phyloP scores from a whole-genome alignment of 2,113 vertebrate genomes.

The Calypte anna region DNA sequence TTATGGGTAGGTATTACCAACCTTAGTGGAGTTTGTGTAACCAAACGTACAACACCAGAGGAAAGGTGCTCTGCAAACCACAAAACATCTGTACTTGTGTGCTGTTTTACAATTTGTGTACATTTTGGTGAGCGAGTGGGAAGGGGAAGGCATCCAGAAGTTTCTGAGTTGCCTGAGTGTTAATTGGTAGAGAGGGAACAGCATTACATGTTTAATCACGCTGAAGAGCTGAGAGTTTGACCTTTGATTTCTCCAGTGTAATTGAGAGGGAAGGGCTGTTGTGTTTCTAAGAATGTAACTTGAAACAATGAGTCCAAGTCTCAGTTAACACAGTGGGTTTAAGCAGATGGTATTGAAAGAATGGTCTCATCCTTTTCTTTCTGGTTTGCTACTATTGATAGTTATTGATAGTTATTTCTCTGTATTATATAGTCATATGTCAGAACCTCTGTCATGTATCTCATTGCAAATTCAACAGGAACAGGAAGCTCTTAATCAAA shows the following conservation, averaged over 20 bases:
- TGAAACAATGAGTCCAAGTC: neutral
- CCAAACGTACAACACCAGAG: too few species aligned
- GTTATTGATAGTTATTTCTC: neutral
- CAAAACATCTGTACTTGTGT: neutral
- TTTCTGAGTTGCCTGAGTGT: neutral
- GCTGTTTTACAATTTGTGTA: rapidly evolving
- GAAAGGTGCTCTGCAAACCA: neutral
- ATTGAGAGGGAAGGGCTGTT: neutral
- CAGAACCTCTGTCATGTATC: neutral
- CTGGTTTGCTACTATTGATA: neutral
- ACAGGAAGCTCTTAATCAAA: neutral
- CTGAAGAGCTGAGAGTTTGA: neutral
- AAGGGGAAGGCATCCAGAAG: neutral
- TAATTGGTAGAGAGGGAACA: neutral
- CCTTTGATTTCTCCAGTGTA: neutral
- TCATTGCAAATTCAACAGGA: neutral
- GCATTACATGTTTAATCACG: neutral
- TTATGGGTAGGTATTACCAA: too few species aligned
- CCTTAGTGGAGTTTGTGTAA: too few species aligned
- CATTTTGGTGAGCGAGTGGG: neutral
- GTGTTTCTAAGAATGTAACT: neutral
- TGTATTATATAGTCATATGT: neutral
- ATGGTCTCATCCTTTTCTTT: neutral
- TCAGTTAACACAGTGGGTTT: neutral
- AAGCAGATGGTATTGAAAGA: neutral